These are phyloP conservation scores for Paramormyrops hopkinsi DNA, from an alignment of 2,797 vertebrate species.

Conservation along the genomic window DNA sequence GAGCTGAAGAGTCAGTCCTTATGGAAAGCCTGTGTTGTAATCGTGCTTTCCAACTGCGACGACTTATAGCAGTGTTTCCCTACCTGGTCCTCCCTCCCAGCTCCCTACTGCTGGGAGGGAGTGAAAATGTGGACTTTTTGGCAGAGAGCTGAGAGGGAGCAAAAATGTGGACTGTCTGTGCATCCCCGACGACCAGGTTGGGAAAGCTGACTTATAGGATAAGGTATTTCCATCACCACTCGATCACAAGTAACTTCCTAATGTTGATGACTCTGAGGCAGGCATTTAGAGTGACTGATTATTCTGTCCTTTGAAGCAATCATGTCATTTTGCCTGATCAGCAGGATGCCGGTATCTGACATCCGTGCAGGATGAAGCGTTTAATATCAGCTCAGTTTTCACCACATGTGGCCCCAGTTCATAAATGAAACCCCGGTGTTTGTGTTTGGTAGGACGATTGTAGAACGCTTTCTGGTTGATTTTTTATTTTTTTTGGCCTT, in stretches of 20 bases:
- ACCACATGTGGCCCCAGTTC: not conserved
- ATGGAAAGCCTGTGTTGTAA: not conserved
- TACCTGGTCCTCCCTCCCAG: not conserved
- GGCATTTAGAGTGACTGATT: not conserved
- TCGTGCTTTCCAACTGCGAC: not conserved
- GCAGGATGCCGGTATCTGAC: slow-evolving; percentile 11
- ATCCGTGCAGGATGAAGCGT: slow-evolving; percentile 11
- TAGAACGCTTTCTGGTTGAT: not conserved
- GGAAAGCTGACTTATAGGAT: not conserved
- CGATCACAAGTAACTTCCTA: not conserved
- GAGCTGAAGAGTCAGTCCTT: not conserved
- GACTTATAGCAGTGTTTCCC: not conserved
- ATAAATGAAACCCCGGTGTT: not conserved
- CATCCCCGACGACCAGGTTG: not conserved
- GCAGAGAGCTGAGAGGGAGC: not conserved
- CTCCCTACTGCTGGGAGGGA: not conserved
- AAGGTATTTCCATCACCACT: not conserved
- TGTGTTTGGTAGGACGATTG: not conserved
- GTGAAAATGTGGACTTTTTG: not conserved
- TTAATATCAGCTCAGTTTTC: not conserved
- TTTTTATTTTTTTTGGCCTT: not conserved
- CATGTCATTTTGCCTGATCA: slow-evolving; percentile 10
- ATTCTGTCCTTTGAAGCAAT: slow-evolving; percentile 17
- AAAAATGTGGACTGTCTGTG: not conserved
- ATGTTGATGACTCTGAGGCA: not conserved